Evolutionary conservation across 2,113 vertebrate genomes (phyloP), one percentile per base, ranked within the genome.

Genomic region (Saguinus imperator): DNA sequence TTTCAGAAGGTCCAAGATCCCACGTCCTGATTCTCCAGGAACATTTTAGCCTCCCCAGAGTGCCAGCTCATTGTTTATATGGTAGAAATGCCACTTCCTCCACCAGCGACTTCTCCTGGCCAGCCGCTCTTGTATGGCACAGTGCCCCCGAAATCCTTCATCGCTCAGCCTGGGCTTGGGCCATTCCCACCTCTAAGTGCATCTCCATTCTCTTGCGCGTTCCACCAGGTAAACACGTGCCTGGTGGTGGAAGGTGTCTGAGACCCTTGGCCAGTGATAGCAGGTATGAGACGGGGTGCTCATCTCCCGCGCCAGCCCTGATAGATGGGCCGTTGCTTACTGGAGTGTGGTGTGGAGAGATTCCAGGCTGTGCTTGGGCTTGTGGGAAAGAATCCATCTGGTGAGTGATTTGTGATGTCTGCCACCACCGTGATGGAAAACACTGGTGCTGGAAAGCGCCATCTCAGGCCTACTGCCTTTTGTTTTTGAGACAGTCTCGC

Each of bases 81-180:
- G 20, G 1, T 5, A 8, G 55, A 11, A 17, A 25, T 0, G 0
- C 93, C 40, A 0, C 55, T 25, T 7, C 25, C 29, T 21, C n/a
- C 0, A 0, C 40, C 4, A 4, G 21, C 8, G 32, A 1, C 45
- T 12, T 25, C 61, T 3, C 1, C 3, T 4, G 25, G 6, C 57
- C 35, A 4, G 37, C 45, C 1, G 8, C 73, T 40, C 25, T 17
- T 8, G n/a, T 27, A 25, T 2, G 7, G 57, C 40, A 17, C 80
- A 76, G 35, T 3, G 43, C 57, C 57, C 9, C n/a, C 52, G 77
- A 66, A 64, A 64, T 64, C 35, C 73, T 40, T 73, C 21, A 50
- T 75, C 70, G 29, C 52, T 8, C 25, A 29, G 80, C 66, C 12
- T 35, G 1, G 23, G 76, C 61, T 12, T 0, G 1, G 0, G 0